These are phyloP conservation scores for Murina feae DNA, from an alignment of 2,113 vertebrate genomes.

Conservation along the genomic window DNA sequence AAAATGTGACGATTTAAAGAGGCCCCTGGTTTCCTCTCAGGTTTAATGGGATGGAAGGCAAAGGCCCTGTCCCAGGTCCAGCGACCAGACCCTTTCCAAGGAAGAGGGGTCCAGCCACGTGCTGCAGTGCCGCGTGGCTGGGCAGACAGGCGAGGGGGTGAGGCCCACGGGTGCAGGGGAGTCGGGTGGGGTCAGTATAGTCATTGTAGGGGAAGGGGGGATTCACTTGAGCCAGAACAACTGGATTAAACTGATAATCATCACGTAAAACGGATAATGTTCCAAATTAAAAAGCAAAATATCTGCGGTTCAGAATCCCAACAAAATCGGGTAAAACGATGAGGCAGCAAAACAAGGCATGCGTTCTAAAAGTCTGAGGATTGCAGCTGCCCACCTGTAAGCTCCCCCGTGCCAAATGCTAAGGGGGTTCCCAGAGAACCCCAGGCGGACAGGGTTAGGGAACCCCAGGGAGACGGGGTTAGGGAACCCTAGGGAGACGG, in stretches of 20 bases:
- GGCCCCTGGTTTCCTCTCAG: background rate
- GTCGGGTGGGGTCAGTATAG: too few species aligned
- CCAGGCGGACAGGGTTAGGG: background rate
- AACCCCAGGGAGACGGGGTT: too few species aligned
- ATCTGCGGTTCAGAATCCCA: background rate
- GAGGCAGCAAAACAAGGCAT: background rate
- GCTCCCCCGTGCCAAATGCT: background rate
- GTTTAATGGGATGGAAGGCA: background rate
- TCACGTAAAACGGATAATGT: background rate
- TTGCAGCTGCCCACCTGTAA: fast-evolving
- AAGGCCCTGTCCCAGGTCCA: background rate
- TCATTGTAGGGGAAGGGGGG: background rate
- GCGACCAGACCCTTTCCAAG: background rate
- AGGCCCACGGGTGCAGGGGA: background rate
- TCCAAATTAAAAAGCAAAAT: background rate
- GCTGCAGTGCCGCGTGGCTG: background rate
- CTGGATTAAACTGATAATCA: background rate
- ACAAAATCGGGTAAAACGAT: background rate
- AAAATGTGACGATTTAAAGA: background rate
- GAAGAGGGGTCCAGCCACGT: background rate
- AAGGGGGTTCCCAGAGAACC: background rate
- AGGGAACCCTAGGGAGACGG: background rate
- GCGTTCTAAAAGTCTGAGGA: background rate
- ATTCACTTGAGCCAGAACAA: background rate
- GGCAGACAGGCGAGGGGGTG: background rate